Base-by-base conservation (phyloP, 2,113 vertebrate genomes). In the Meleagris gallopavo region DNA sequence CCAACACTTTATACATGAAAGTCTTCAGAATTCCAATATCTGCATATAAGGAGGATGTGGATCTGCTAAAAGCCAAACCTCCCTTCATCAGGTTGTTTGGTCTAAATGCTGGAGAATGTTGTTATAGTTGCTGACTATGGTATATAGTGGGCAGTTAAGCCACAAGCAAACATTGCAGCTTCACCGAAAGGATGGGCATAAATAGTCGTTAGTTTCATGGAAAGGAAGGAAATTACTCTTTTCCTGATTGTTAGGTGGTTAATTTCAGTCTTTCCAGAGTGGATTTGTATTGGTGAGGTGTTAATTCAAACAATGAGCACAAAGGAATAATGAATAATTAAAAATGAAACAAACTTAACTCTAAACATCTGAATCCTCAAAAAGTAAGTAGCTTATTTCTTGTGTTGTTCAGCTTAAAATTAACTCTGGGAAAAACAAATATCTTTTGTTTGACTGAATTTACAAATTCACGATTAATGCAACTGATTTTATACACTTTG, bases 151-250 rank as follows among this genome's bases (percentile, higher is more conserved):
- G 65, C 73, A 80, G 69, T 80, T 95, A 89, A 96, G 3, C 93
- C 94, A 61, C 86, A 71, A 86, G 72, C 88, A 97, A 93, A 95
- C 54, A 84, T 82, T 89, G 62, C 87, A 95, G 41, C 88, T 98
- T 89, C 91, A 93, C 72, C 85, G 78, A 79, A 87, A 78, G 93
- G 78, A 79, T 27, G 84, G 71, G 74, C 66, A 29, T 92, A 91
- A 96, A 83, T 92, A 94, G 73, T 81, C 75, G 40, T 91, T 95
- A 83, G 77, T 95, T 94, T 88, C 90, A 88, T 78, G 75, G 93
- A 86, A 95, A 97, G 83, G 86, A 84, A 96, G 95, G 96, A 97
- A 96, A 94, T 91, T 25, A 90, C 78, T 25, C 82, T 94, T 86
- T 97, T 97, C 95, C 95, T 96, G 88, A 32, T 77, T 70, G 77